Evolutionary conservation across 1,140 invertebrate genomes (phyloP).

Genomic region (Calephelis nemesis): DNA sequence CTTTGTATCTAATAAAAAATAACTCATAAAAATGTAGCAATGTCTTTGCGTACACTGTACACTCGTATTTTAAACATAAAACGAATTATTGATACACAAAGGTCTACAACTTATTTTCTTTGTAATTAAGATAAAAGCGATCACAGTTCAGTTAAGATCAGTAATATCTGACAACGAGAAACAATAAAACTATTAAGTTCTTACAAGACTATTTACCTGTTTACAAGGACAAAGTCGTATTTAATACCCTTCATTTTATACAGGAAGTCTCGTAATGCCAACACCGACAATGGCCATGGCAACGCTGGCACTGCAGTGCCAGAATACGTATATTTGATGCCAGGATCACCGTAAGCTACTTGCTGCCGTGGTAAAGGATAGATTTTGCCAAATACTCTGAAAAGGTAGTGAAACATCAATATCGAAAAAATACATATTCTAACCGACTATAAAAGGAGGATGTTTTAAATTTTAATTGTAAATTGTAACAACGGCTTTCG

Average conservation of each 20-base stretch:
- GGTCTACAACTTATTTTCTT: too few species aligned
- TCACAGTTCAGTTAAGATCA: too few species aligned
- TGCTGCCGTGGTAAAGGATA: slow-evolving; percentile 84
- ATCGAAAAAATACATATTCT: too few species aligned
- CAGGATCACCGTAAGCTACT: slow-evolving; percentile 83
- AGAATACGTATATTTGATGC: slow-evolving; percentile 84
- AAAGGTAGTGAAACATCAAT: slow-evolving; percentile 18
- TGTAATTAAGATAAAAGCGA: too few species aligned
- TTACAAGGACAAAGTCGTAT: slow-evolving; percentile 87
- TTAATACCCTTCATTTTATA: slow-evolving; percentile 75
- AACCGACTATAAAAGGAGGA: too few species aligned
- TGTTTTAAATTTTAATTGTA: too few species aligned
- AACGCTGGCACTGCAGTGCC: slow-evolving; percentile 81
- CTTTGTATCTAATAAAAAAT: slow-evolving; percentile 80
- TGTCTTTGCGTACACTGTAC: too few species aligned
- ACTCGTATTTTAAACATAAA: too few species aligned
- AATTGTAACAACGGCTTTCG: too few species aligned
- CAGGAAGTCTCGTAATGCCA: slow-evolving; percentile 78
- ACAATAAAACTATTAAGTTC: slow-evolving; percentile 1
- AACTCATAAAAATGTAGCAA: not conserved
- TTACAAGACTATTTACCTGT: slow-evolving; percentile 77
- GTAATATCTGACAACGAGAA: too few species aligned
- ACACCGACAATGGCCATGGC: slow-evolving; percentile 81
- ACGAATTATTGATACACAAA: too few species aligned
- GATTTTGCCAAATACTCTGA: slow-evolving; percentile 84